Evolutionary conservation across 92 coral and sea anemone species (phyloP), one percentile per base, ranked within the genome.

Genomic region (Phenganax stokvisi): DNA sequence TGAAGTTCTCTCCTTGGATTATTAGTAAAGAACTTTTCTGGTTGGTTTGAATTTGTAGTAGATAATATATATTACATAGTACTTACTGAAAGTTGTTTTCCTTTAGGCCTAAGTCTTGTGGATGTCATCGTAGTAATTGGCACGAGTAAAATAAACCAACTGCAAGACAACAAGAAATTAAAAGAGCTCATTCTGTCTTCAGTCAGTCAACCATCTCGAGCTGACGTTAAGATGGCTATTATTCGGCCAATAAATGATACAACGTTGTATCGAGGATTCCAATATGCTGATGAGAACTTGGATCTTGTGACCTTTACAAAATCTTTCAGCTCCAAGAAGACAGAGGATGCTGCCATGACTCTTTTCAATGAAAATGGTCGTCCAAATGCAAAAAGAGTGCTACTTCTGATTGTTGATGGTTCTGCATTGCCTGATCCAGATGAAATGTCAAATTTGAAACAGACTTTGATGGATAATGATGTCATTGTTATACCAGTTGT

Each of bases 401-500:
- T 79, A 28, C 47, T 63, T 6, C 28, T 63, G 8, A 17, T 79
- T 1, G 17, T 79, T 59, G 53, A 54, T 51, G 83, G 74, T 63
- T 37, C 73, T 15, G 56, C 74, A 44, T 63, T 64, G 74, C 83
- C 74, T 12, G 65, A 60, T 27, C 15, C 63, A 37, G 73, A 79
- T 25, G 15, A 44, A 73, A 65, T 79, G 57, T 12, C 74, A 73
- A 31, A 57, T 10, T 79, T 72, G 83, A 79, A 64, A 12, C 47
- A 31, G 62, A 79, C 54, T 55, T 83, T 79, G 51, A 62, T 79
- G 73, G 61, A 64, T 1, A 51, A 64, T 65, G 69, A 79, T 54
- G 69, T 79, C 15, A 2, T 79, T 3, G 54, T 79, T 53, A 28
- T 79, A 47, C 83, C 83, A 7, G 83, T 79, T 65, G 83, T 79